Base-by-base conservation (phyloP, 2,888 invertebrate genomes). In the Conus canariensis region DNA sequence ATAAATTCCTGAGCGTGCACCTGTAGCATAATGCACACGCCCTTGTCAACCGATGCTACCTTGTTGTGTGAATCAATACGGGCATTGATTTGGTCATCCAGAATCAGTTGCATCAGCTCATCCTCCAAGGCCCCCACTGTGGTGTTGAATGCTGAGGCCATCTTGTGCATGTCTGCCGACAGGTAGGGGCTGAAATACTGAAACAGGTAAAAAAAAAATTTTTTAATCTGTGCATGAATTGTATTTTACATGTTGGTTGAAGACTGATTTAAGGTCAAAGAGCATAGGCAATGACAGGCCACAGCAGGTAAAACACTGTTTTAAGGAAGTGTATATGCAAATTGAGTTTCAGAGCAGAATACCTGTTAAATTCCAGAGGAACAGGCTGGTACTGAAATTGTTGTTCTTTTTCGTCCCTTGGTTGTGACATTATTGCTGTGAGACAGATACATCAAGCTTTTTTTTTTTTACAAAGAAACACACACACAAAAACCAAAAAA, bases 31-130 rank as follows among this genome's bases (percentile, higher is more conserved):
- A 45, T 3, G 45, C 45, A 45, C 45, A 45, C 45, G 45, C 45
- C 45, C 45, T 2, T 45, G 45, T 45, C 45, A 45, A 45, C 45
- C 45, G 2, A 45, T 45, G 45, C 45, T 45, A 97, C 97, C 97
- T 99, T 99, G 96, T 99, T 99, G 96, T 99, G 99, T 30, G 99
- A 99, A 97, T 99, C 99, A 95, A 99, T 99, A 90, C 99, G 97
- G 70, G 99, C 99, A 96, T 99, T 98, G 94, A 99, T 99, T 96
- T 98, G 98, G 0, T 99, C 99, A 95, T 99, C 99, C 86, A 99
- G 97, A 95, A 99, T 99, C 91, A 99, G 97, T 95, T 98, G 98
- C 98, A 99, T 99, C 70, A 99, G 97, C 96, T 99, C 99, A 97
- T 99, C 98, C 97, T 99, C 99, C 92, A 99, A 97, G 89, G 98